Base-by-base conservation (phyloP, 35 echinoderm and acorn worm genomes). In the Chiridota heheva region DNA sequence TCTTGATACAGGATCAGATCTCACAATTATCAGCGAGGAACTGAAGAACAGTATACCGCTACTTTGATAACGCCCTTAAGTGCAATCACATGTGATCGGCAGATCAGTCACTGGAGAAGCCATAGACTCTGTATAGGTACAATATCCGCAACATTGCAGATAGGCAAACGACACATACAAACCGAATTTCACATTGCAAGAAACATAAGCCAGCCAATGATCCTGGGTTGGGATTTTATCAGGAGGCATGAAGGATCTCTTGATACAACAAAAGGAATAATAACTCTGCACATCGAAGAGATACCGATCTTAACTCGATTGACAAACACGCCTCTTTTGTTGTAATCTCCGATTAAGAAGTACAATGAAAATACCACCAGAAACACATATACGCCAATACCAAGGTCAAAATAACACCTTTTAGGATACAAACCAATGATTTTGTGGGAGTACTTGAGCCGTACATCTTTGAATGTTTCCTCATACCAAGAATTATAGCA, bases 201-300 rank as follows among this genome's bases (percentile, higher is more conserved):
- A 18, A 70, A 70, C 36, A 70, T 70, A 20, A 42, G 5, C 3
- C 32, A 13, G 28, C 67, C 67, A 16, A 42, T 70, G 15, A 40
- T 70, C 25, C 7, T 70, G 6, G 67, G 67, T 5, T 70, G 67
- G 67, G 67, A 70, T 42, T 70, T 70, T 70, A 10, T 70, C 38
- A 40, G 6, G 0, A 12, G 36, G 25, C 8, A 70, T 25, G 38
- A 13, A 20, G 35, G 8, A 18, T 15, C 13, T 7, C 17, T 70
- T 2, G 38, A 42, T 25, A 10, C 13, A 13, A 3, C 44, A 3
- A 18, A 70, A 7, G 67, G 67, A 18, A 70, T 41, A 31, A 36
- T 70, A 3, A 40, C 16, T 41, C 5, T 70, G 5, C 7, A 20
- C 16, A 41, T 36, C 5, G 67, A 70, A 5, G 24, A 41, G 20